These are phyloP conservation scores for Porites cylindrica DNA, from an alignment of 92 coral and sea anemone species.

Conservation along the genomic window DNA sequence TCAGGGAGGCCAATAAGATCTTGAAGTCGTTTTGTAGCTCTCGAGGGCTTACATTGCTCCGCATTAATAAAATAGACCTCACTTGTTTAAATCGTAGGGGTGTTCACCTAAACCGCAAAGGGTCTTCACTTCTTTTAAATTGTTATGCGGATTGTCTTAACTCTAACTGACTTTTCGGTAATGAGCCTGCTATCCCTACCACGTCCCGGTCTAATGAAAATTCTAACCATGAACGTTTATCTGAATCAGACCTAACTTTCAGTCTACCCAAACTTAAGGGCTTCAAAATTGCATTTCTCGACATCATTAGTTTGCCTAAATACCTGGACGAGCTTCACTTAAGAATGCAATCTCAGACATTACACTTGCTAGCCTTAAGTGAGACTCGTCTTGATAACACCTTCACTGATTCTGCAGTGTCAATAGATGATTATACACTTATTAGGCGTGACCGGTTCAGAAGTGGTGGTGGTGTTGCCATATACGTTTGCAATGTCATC, in stretches of 20 bases:
- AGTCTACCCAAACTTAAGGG: conserved; percentile 30
- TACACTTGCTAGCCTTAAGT: conserved; percentile 35
- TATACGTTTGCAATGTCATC: conserved; percentile 33
- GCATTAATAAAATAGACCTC: conserved; percentile 22
- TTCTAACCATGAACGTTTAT: conserved; percentile 11
- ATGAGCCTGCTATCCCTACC: conserved; percentile 31
- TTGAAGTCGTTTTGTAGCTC: conserved; percentile 14
- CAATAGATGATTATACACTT: conserved; percentile 50
- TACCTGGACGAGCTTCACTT: conserved; percentile 42
- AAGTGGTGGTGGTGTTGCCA: conserved; percentile 47
- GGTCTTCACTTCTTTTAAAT: conserved; percentile 20
- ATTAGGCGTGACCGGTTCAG: conserved; percentile 49
- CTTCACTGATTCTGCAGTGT: conserved; percentile 47
- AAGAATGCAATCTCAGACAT: too few species aligned
- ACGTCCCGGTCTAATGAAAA: conserved; percentile 21
- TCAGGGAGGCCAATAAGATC: conserved; percentile 48
- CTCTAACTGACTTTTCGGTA: conserved; percentile 22
- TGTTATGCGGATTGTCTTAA: conserved; percentile 26
- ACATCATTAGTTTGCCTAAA: conserved; percentile 37
- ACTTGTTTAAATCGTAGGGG: conserved; percentile 54
- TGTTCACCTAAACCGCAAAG: conserved; percentile 41
- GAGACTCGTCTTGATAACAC: conserved; percentile 66
- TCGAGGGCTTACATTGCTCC: conserved; percentile 17
- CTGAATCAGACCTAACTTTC: conserved; percentile 29
- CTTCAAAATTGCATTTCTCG: conserved; percentile 25